Evolutionary conservation across 2,888 invertebrate genomes (phyloP), one percentile per base, ranked within the genome.

Genomic region (Syrista parreyssii): DNA sequence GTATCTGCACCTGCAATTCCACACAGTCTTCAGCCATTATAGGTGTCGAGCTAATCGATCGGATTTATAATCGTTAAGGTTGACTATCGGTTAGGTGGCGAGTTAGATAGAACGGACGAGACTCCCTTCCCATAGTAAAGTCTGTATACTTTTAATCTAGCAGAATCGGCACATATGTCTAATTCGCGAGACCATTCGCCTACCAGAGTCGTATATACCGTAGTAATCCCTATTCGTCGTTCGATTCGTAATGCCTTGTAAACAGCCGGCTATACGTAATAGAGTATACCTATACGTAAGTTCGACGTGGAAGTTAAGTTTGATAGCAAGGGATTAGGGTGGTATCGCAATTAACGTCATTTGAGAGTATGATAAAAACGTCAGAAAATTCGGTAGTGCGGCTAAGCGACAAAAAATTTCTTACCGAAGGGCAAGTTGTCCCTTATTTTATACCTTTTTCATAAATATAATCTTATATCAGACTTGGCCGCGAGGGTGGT

Each of bases 391-490:
- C 9, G 55, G 55, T 55, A 55, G 15, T 55, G 55, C 9, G 55
- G 9, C 9, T 55, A 23, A 55, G 23, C 55, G 9, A 55, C 55
- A 23, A 55, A 6, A 55, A 55, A 23, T 4, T 55, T 55, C 2
- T 23, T 55, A 55, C 55, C 55, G 23, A 55, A 23, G 55, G 55
- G 55, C 55, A 55, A 23, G 55, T 23, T 55, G 55, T 71, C 71
- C 32, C 32, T 31, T 71, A 71, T 71, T 71, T 71, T 33, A 71
- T 33, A 33, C 15, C 31, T 33, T 33, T 88, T 88, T 88, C 87
- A 88, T 88, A 88, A 88, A 88, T 88, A 88, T 87, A 87, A 78
- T 80, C 86, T 83, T 83, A 84, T 86, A 87, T 87, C 86, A 86
- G 84, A 79, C 79, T 81, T 82, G 82, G 83, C 80, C 84, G 83